Conservation (phyloP, 2,888 invertebrate species). For the Ectemnius cavifrons region DNA sequence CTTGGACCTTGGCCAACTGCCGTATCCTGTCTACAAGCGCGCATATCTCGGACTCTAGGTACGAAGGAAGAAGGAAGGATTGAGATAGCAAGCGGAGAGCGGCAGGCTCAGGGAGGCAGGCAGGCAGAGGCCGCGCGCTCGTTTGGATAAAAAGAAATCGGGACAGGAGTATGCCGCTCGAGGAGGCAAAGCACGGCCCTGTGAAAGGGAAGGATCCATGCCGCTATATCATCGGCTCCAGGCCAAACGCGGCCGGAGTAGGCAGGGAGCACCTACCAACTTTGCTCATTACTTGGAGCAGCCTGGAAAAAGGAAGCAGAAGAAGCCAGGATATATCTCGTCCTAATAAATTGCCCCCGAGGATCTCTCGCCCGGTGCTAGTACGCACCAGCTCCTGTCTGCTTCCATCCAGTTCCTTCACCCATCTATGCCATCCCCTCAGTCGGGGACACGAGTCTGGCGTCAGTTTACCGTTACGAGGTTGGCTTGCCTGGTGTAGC, state of each 20-base stretch:
- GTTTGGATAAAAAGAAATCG: constrained; percentile 24
- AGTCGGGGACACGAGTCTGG: constrained; percentile 10
- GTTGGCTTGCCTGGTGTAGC: constrained; percentile 32
- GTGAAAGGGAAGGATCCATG: constrained; percentile 15
- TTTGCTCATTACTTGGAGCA: constrained; percentile 69
- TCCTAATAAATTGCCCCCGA: constrained; percentile 50
- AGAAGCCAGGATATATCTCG: constrained; percentile 34
- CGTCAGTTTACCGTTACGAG: constrained; percentile 24
- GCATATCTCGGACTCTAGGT: constrained; percentile 57
- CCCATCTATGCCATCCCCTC: background rate
- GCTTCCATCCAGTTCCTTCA: background rate
- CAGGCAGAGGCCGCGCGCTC: background rate
- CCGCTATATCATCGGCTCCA: constrained; percentile 29
- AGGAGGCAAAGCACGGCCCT: constrained; percentile 9
- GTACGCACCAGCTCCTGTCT: constrained; percentile 15
- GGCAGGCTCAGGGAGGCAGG: background rate
- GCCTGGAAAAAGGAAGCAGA: constrained; percentile 20
- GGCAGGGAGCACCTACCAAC: constrained; percentile 60
- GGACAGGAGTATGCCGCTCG: background rate
- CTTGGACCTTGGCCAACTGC: constrained; percentile 72
- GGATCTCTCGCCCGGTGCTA: constrained; percentile 29
- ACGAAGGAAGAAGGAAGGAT: constrained; percentile 31
- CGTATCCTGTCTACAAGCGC: constrained; percentile 64
- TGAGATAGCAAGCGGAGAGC: constrained; percentile 16
- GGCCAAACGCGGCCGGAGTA: constrained; percentile 20